These are phyloP conservation scores for Phymatocera aterrima DNA, from an alignment of 2,888 invertebrate species.

Conservation along the genomic window DNA sequence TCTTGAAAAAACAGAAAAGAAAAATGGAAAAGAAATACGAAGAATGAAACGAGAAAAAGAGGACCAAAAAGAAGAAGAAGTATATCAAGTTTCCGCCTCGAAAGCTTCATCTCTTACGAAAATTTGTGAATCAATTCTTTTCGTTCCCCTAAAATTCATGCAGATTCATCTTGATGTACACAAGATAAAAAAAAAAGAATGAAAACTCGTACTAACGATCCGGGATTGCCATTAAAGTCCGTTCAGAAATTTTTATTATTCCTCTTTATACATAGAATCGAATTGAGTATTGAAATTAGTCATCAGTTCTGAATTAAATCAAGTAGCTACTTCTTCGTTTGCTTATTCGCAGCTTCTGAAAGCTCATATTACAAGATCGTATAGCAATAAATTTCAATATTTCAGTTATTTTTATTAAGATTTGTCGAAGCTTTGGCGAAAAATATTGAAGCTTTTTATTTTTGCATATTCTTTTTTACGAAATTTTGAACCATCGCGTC, in stretches of 20 bases:
- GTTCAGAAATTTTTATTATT: background rate
- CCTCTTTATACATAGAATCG: background rate
- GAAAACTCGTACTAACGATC: too few species aligned
- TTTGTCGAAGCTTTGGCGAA: too few species aligned
- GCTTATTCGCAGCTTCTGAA: background rate
- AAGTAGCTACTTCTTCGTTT: background rate
- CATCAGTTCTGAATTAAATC: background rate
- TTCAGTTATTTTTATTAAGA: too few species aligned
- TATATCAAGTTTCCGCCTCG: background rate
- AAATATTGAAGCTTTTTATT: too few species aligned
- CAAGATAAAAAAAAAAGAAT: background rate
- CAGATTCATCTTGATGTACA: background rate
- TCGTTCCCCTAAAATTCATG: background rate
- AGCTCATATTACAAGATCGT: too few species aligned
- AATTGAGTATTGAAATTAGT: background rate
- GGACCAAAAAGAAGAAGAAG: background rate
- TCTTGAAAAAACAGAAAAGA: too few species aligned
- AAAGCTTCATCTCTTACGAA: background rate
- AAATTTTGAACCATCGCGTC: too few species aligned
- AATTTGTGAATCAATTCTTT: constrained; percentile 4
- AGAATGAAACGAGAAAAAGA: background rate
- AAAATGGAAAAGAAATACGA: background rate
- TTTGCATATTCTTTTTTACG: too few species aligned
- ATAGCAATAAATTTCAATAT: too few species aligned
- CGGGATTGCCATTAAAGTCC: too few species aligned